Conservation (phyloP, 2,113 vertebrate genomes). For the Thomomys bottae region DNA sequence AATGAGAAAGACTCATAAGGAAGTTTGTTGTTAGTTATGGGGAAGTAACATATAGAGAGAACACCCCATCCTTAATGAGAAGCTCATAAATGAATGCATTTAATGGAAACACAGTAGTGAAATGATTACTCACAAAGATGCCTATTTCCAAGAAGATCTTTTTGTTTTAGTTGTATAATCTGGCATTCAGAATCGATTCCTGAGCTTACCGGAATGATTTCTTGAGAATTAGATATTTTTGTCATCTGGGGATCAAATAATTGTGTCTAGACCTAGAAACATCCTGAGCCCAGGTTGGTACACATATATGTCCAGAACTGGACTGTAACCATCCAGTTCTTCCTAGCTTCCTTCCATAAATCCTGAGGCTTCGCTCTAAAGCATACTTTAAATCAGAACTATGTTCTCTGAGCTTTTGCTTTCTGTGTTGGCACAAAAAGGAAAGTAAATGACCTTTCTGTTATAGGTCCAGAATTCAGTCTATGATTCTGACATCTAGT, state of each 20-base stretch:
- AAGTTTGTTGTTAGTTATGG: neutral
- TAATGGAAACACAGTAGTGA: conserved; percentile 2
- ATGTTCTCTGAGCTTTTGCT: neutral
- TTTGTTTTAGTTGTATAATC: neutral
- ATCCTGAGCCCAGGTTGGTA: neutral
- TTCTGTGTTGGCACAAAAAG: conserved; percentile 1
- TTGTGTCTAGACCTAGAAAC: neutral
- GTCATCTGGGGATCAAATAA: conserved; percentile 12
- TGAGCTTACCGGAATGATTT: neutral
- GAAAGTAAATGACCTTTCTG: neutral
- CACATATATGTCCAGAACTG: neutral
- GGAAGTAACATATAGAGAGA: neutral
- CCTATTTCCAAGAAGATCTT: neutral
- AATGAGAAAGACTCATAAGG: neutral
- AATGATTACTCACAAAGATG: neutral
- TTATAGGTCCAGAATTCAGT: neutral
- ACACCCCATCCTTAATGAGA: neutral
- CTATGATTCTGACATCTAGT: neutral
- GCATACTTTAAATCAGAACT: neutral
- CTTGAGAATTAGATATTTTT: conserved; percentile 1
- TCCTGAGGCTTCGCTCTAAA: neutral
- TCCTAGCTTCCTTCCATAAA: neutral
- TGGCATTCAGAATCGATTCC: neutral
- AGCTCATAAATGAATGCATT: neutral
- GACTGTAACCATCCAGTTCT: neutral